Evolutionary conservation across 2,888 invertebrate genomes (phyloP).

Genomic region (Isoperla grammatica): DNA sequence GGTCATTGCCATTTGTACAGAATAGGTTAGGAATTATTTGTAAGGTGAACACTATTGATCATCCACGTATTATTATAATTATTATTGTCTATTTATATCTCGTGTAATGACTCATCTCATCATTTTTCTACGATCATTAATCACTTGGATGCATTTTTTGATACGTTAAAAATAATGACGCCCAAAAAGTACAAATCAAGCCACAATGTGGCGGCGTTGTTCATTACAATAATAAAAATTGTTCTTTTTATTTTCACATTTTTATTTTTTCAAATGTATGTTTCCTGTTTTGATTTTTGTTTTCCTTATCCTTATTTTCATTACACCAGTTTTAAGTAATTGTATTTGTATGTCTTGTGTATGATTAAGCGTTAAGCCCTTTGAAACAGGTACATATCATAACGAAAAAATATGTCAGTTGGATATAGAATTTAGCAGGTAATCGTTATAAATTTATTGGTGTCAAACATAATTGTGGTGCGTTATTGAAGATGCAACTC

Average conservation of each 20-base stretch:
- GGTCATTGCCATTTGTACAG: constrained; percentile 5
- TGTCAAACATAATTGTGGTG: too few relatives aligned
- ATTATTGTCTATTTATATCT: background rate
- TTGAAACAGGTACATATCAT: constrained; percentile 5
- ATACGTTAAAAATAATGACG: background rate
- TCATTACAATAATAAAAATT: constrained; percentile 13
- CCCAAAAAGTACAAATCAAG: background rate
- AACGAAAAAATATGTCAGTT: too few relatives aligned
- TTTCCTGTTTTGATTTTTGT: background rate
- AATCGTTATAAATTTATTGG: too few relatives aligned
- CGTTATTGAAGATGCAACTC: too few relatives aligned
- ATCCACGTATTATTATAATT: background rate
- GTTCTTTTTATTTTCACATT: constrained; percentile 15
- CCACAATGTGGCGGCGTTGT: background rate
- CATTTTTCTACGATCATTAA: background rate
- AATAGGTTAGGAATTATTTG: background rate
- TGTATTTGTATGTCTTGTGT: too few relatives aligned
- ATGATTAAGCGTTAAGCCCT: background rate
- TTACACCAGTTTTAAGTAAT: background rate
- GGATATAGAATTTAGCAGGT: too few relatives aligned
- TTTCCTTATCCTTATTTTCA: background rate
- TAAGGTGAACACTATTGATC: background rate
- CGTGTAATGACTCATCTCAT: background rate
- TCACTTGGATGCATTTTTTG: background rate
- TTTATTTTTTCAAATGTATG: background rate